Conservation (phyloP, 2,113 vertebrate species). For the Philantomba maxwellii region DNA sequence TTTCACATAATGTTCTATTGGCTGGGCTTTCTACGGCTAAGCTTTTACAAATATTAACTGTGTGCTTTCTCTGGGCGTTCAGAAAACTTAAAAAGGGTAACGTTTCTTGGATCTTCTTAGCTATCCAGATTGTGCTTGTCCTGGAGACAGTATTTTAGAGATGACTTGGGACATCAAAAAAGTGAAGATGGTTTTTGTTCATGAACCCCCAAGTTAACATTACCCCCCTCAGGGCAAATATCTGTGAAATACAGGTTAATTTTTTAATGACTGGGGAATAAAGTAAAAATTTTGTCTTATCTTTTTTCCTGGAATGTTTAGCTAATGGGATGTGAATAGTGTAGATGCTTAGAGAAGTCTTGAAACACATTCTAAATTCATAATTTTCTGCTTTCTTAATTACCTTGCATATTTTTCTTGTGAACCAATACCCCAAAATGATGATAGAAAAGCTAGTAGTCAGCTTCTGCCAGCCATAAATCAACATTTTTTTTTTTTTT, state of each 20-base stretch:
- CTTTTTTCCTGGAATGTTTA: constrained; percentile 43
- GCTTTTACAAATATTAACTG: constrained; percentile 25
- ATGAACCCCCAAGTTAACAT: neutral
- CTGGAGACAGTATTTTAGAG: constrained; percentile 18
- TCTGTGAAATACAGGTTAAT: neutral
- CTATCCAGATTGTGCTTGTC: neutral
- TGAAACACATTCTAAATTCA: constrained; percentile 56
- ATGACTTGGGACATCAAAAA: constrained; percentile 10
- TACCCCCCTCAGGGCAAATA: neutral
- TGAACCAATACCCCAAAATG: constrained; percentile 50
- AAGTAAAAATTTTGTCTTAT: neutral
- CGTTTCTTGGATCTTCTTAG: neutral
- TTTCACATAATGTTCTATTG: constrained; percentile 29
- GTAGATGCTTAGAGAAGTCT: constrained; percentile 12
- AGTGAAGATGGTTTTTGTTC: neutral
- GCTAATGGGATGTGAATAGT: constrained; percentile 45
- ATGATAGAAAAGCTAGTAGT: constrained; percentile 61
- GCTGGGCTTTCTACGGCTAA: constrained; percentile 42
- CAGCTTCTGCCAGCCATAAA: constrained; percentile 57
- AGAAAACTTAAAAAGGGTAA: constrained; percentile 5
- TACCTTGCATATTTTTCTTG: constrained; percentile 53
- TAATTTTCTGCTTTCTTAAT: constrained; percentile 66
- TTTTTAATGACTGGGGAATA: constrained; percentile 12
- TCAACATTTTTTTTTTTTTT: constrained; percentile 53
- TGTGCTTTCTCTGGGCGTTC: constrained; percentile 6